Percentiles rank a stretch among this genome's conserved stretches.
These are phyloP conservation scores for Pionites leucogaster DNA, from an alignment of 2,113 vertebrate genomes.

Conservation along the genomic window DNA sequence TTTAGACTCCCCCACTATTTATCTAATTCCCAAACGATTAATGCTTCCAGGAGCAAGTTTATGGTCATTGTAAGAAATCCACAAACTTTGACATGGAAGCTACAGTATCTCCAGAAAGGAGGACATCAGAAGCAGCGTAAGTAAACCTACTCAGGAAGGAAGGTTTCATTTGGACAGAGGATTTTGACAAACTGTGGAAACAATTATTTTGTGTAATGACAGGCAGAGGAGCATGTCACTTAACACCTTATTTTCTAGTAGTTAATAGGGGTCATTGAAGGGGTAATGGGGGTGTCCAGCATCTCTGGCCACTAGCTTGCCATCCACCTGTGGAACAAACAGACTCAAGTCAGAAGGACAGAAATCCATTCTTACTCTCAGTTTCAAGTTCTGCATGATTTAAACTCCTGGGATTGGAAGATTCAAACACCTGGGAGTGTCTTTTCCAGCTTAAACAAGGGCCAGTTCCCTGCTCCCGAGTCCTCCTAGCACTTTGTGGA, in stretches of 20 bases:
- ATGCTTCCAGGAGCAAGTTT: neutral
- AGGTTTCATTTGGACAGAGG: neutral
- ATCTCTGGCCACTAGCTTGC: constrained; percentile 87
- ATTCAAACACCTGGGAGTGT: neutral
- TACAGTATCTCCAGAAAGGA: neutral
- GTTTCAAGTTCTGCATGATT: neutral
- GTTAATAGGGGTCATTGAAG: constrained; percentile 92
- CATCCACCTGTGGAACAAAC: constrained; percentile 82
- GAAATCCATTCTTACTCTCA: neutral
- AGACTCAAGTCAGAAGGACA: neutral
- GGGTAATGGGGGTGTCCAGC: constrained; percentile 91
- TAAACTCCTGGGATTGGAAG: neutral
- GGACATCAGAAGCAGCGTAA: neutral
- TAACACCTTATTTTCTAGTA: neutral
- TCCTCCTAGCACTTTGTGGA: neutral
- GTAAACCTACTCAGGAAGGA: neutral
- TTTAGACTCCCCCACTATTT: neutral
- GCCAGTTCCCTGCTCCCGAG: neutral
- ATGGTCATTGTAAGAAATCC: neutral
- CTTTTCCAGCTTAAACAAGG: neutral
- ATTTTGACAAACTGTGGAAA: neutral
- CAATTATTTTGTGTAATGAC: neutral
- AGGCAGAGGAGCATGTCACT: neutral
- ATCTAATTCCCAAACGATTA: neutral
- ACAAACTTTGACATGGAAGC: neutral